Evolutionary conservation across 2,797 vertebrate species (phyloP).

Genomic region (Hirundo rustica): DNA sequence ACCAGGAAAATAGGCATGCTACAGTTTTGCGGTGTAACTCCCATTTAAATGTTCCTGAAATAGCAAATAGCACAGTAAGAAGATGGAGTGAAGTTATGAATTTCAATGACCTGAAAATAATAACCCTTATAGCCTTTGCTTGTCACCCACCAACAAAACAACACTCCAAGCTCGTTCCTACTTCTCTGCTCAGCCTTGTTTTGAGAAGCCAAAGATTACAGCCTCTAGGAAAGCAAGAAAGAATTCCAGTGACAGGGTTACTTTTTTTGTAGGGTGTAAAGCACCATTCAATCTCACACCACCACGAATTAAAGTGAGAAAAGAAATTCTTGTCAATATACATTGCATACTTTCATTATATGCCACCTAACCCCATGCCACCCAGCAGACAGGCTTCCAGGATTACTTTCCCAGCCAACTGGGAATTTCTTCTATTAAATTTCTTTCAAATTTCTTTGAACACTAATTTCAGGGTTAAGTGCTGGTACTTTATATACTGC

Average conservation of each 20-base stretch:
- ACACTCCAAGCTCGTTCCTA: not conserved
- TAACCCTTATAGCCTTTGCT: not conserved
- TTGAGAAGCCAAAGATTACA: not conserved
- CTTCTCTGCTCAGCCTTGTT: not conserved
- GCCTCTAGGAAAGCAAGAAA: not conserved
- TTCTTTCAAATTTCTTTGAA: not conserved
- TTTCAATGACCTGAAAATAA: not conserved
- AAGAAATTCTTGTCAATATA: not conserved
- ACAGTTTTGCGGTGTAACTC: not conserved
- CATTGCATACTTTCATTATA: not conserved
- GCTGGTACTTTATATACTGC: not conserved
- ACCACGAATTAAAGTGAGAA: not conserved
- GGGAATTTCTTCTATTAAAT: not conserved
- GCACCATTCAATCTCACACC: not conserved
- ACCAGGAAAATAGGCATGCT: not conserved
- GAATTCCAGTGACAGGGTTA: not conserved
- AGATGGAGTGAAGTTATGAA: not conserved
- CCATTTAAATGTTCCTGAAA: not conserved
- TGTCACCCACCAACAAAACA: not conserved
- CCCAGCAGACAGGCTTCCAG: not conserved
- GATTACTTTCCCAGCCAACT: not conserved
- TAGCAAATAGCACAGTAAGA: not conserved
- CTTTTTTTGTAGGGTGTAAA: not conserved
- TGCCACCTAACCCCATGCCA: not conserved
- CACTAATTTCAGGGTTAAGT: not conserved